These are phyloP conservation scores for Choloepus hoffmanni DNA, from an alignment of 2,113 vertebrate species.

Conservation along the genomic window DNA sequence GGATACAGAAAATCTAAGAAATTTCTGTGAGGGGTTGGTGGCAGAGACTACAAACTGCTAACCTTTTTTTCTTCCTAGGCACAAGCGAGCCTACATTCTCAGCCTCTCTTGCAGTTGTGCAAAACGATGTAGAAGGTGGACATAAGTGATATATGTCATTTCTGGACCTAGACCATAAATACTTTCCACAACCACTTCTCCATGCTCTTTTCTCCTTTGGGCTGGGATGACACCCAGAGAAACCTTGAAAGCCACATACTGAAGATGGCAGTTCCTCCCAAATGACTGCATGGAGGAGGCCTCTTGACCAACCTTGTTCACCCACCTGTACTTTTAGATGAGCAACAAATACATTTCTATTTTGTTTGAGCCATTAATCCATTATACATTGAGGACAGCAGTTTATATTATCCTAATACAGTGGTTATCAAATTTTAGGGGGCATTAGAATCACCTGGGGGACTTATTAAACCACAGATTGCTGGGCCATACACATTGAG, in stretches of 20 bases:
- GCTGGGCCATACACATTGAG: background rate
- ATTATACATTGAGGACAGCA: background rate
- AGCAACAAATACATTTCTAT: background rate
- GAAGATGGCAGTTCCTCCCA: background rate
- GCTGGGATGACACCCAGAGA: background rate
- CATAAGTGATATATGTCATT: background rate
- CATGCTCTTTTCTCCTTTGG: background rate
- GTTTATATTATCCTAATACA: background rate
- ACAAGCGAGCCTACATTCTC: background rate
- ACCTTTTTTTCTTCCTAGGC: background rate
- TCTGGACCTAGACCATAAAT: background rate
- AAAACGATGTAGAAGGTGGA: background rate
- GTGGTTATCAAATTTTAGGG: background rate
- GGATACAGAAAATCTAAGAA: background rate
- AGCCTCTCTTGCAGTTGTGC: background rate
- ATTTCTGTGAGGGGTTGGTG: background rate
- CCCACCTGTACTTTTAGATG: background rate
- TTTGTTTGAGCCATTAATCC: background rate
- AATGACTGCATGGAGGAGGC: background rate
- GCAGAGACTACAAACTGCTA: background rate
- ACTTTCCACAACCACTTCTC: background rate
- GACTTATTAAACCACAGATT: background rate
- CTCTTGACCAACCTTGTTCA: background rate
- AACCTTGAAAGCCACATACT: background rate
- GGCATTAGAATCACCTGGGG: background rate